Evolutionary conservation across 2,113 vertebrate genomes (phyloP).

Genomic region (Nymphicus hollandicus): DNA sequence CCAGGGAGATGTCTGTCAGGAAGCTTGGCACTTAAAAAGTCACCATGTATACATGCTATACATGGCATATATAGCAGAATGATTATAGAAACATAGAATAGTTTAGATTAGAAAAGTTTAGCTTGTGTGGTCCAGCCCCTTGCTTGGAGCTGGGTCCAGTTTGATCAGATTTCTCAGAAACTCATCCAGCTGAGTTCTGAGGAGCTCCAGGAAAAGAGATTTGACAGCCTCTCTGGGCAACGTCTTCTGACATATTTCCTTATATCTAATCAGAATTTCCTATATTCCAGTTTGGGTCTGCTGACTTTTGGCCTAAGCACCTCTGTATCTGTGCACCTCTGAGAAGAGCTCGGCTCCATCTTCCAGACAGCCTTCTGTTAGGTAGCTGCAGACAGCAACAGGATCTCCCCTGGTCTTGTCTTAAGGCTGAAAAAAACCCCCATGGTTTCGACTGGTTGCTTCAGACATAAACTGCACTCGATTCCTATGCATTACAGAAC

Average conservation of each 20-base stretch:
- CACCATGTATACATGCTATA: neutral
- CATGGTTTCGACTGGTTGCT: neutral
- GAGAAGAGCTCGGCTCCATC: neutral
- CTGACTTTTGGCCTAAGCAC: neutral
- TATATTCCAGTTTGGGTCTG: neutral
- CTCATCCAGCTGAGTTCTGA: neutral
- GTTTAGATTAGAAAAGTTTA: neutral
- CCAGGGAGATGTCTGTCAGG: neutral
- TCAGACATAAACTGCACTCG: neutral
- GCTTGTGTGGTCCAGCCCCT: neutral
- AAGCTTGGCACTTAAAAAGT: neutral
- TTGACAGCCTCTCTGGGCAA: neutral
- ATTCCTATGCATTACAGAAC: neutral
- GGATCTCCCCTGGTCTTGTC: neutral
- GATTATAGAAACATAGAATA: neutral
- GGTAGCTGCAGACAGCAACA: neutral
- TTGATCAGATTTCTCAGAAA: neutral
- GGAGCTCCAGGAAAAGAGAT: neutral
- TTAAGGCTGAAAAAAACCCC: fast-evolving
- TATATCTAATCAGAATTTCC: neutral
- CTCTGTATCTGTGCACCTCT: neutral
- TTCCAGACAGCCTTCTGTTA: neutral
- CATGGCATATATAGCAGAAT: neutral
- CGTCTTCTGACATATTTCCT: neutral
- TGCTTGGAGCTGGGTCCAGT: neutral